phyloP scores from a whole-genome alignment of 30 jellyfish, hydroid and myxozoan genomes.

The Hydractinia echinata region DNA sequence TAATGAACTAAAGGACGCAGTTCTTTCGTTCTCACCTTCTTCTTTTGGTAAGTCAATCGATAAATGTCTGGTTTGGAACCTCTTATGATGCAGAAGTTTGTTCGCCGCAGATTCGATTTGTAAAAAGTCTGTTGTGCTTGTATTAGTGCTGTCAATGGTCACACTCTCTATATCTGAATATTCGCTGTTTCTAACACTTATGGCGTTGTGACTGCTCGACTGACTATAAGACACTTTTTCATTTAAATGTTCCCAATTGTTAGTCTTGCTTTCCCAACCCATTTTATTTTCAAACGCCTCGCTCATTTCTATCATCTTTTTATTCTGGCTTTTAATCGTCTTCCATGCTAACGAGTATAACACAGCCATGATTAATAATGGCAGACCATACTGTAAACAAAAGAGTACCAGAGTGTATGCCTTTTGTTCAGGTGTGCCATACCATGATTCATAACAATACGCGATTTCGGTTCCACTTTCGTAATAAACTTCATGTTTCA shows the following conservation, averaged over 20 bases:
- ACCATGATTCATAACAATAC: conserved; percentile 29
- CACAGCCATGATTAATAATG: conserved; percentile 21
- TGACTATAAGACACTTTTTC: not conserved
- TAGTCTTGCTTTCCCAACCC: conserved; percentile 6
- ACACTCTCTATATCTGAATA: conserved; percentile 8
- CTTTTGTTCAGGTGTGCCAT: conserved; percentile 10
- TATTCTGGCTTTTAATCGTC: conserved; percentile 5
- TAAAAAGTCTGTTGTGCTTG: not conserved
- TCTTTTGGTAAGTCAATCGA: too few relatives aligned
- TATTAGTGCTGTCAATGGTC: not conserved
- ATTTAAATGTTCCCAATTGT: not conserved
- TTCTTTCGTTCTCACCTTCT: not conserved
- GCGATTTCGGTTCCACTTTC: not conserved
- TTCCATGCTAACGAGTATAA: conserved; percentile 31
- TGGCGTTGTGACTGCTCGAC: not conserved
- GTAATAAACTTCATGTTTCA: not conserved
- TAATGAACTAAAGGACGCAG: not conserved
- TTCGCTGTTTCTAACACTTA: not conserved
- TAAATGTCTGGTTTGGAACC: not conserved
- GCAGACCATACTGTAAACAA: conserved; percentile 33
- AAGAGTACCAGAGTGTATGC: conserved; percentile 15
- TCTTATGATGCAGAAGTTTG: not conserved
- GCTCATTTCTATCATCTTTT: conserved; percentile 13
- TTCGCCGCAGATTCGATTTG: not conserved
- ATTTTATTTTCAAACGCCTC: conserved; percentile 1